Base-by-base conservation (phyloP, 2,888 invertebrate species). In the Ormyrus rosae region DNA sequence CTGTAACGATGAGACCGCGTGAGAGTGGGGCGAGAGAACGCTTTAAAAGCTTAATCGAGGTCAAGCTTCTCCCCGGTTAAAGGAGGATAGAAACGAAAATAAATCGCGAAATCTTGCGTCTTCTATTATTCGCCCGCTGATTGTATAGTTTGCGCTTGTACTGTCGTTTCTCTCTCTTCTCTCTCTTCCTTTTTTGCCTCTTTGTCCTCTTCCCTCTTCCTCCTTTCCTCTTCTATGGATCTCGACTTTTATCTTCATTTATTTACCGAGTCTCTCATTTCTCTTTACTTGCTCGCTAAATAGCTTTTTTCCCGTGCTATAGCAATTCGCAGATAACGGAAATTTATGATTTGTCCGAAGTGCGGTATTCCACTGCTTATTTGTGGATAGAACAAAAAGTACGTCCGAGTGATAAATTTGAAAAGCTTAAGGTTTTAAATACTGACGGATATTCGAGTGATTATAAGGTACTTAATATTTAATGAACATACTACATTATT, bases 21-120 rank as follows among this genome's bases (percentile, higher is more conserved):
- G 51, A 56, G 45, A 63, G 34, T 11, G 53, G 11, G 19, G 65
- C 7, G 48, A 63, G 34, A 34, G 60, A 55, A 11, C 9, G 55
- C 61, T 74, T 82, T 80, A 72, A 80, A 81, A 72, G 61, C 58
- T 77, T 74, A 77, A 80, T 81, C 58, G 78, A 78, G 67, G 75
- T 74, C 74, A 46, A 60, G n/a, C 55, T 73, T 64, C 6, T 50
- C 46, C 68, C 10, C 5, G 6, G 60, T 11, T 34, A 55, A 48
- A 69, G 51, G 11, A 69, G 48, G 34, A 13, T 55, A 45, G 11
- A 74, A 82, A 77, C 65, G 46, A 79, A 76, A 82, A 82, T 76
- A 76, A 72, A 79, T 72, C 65, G 69, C 50, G 69, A 73, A 79
- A 79, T 79, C 63, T 64, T 48, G 60, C 65, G 58, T 56, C 73